Base-by-base conservation (phyloP, 2,797 vertebrate species). In the Aratinga solstitialis region DNA sequence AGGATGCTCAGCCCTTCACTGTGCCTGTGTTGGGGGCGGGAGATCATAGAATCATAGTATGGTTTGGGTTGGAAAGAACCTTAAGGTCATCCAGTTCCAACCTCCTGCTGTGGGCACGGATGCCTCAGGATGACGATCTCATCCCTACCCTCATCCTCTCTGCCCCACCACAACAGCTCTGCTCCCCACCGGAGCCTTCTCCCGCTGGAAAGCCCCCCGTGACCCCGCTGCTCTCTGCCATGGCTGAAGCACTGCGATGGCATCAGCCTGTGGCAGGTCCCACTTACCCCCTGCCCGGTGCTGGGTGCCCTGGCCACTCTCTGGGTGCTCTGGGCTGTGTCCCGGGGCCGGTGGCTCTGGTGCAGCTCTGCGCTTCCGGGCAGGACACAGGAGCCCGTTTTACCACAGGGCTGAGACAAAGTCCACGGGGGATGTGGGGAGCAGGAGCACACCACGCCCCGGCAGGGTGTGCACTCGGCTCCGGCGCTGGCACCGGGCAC, bases 361-460 rank as follows among this genome's bases (percentile, higher is more conserved):
- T 1, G 75, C 6, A 2, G 71, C 4, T 92, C 54, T 93, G 95
- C 0, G 47, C 34, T 95, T 96, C 94, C 73, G 65, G 72, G 78
- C 63, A 10, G 84, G 72, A 45, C 45, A 59, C 53, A 3, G 0
- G 89, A 48, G 92, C 77, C 74, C 45, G 59, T 96, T 95, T 53
- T 66, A 89, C 61, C 69, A 0, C 2, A 4, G 51, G 66, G 68
- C 4, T 58, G 94, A 94, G 89, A 59, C 97, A 96, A 97, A 96
- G 96, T 97, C 95, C 95, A 91, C n/a, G 8, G 66, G 69, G 27
- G 63, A 86, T 29, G 86, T 82, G 13, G 14, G 43, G 51, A 82
- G 67, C 36, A 3, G 54, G 54, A 67, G 59, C 8, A 1, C 78
- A 71, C 95, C 93, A 48, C 84, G 2, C 92, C 94, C 2, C 2